Conservation (phyloP, 1,140 invertebrate genomes). For the Diachasma alloeum region DNA sequence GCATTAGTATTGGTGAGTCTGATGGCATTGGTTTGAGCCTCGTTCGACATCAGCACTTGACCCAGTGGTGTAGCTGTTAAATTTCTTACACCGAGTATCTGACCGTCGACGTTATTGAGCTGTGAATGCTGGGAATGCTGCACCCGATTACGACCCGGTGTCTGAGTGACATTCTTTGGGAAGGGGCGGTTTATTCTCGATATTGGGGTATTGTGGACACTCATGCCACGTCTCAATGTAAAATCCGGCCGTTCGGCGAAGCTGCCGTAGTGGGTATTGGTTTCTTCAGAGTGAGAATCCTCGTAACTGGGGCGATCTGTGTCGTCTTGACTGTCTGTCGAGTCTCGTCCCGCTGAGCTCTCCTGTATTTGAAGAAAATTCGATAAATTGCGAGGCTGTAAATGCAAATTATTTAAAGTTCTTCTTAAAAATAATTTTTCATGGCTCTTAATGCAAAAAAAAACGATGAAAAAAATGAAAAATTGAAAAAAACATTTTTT, state of each 20-base stretch:
- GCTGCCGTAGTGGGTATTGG: conserved; percentile 4
- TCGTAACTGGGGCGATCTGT: conserved; percentile 22
- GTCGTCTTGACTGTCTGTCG: conserved; percentile 26
- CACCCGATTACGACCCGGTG: conserved; percentile 26
- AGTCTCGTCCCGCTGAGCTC: conserved; percentile 33
- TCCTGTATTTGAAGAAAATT: conserved; percentile 23
- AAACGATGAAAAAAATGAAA: too few species aligned
- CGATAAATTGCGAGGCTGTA: too few species aligned
- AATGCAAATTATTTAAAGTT: too few species aligned
- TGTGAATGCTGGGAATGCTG: conserved; percentile 11
- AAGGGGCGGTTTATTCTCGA: conserved; percentile 1
- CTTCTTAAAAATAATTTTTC: too few species aligned
- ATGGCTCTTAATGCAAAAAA: too few species aligned
- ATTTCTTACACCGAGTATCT: conserved; percentile 57
- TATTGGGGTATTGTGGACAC: conserved; percentile 53
- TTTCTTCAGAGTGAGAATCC: conserved; percentile 15
- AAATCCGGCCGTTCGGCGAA: conserved; percentile 8
- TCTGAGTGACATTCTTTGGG: conserved; percentile 47
- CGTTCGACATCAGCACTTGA: conserved; percentile 37
- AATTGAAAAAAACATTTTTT: too few species aligned
- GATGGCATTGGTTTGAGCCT: conserved; percentile 19
- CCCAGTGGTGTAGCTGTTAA: conserved; percentile 39
- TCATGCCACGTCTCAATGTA: conserved; percentile 32
- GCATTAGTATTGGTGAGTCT: conserved; percentile 25
- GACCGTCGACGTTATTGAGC: conserved; percentile 35